Base-by-base conservation (phyloP, 1,140 invertebrate genomes). In the Aleiodes sp. region DNA sequence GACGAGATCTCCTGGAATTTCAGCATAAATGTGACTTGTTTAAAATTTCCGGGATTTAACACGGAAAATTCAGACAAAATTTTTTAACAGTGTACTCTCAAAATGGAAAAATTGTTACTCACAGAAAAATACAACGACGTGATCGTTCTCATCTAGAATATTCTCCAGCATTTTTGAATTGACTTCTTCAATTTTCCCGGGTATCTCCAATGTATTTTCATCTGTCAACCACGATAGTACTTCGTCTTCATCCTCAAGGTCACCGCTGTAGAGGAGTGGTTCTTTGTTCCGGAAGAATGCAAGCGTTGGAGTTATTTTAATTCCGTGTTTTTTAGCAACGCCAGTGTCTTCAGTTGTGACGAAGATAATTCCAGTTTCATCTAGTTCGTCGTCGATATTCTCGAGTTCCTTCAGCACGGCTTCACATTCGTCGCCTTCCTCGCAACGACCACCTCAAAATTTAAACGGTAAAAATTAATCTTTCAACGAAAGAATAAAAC, bases 81-180 rank as follows among this genome's bases (percentile, higher is more conserved):
- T n/a, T n/a, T n/a, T n/a, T n/a, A n/a, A n/a, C n/a, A n/a, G n/a
- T n/a, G n/a, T 19, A 9, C 46, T 24, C 16, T 63, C 66, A 29
- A 39, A 28, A 35, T 29, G 21, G 46, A 24, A 39, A n/a, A n/a
- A n/a, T n/a, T n/a, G n/a, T 65, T 75, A 90, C 94, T 92, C 89
- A 96, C 94, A 97, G 85, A 97, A 98, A 78, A 96, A 96, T 16
- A 96, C 95, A 39, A 96, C 94, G 52, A 97, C 91, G 78, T 96
- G 92, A 76, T 95, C 92, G 76, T 95, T 96, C 81, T 95, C 94
- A 61, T 92, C 90, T 39, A 98, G 87, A 73, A 97, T 93, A 80
- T 96, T 96, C 76, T 97, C 94, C 78, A 98, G 86, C 95, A 98
- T 97, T 82, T 90, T 93, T 0, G 89, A 86, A 80, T 97, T 97